Evolutionary conservation across 92 coral and sea anemone genomes (phyloP).

Genomic region (Phenganax stokvisi): DNA sequence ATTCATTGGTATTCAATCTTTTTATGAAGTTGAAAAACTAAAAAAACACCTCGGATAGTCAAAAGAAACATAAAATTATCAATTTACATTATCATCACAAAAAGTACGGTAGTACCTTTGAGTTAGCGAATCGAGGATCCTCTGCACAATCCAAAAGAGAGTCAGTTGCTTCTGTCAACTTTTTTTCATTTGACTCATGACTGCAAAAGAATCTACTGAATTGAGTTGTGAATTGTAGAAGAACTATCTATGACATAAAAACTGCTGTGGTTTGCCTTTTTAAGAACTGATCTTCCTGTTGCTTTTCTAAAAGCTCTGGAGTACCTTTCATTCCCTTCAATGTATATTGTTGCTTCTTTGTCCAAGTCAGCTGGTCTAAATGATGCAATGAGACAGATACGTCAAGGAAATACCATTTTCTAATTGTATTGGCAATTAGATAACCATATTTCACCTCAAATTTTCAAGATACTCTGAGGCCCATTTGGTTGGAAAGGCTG

Average conservation of each 20-base stretch:
- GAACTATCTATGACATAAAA: no score
- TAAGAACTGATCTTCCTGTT: no score
- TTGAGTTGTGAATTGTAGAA: no score
- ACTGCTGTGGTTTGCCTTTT: no score
- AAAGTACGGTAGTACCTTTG: slow-evolving; percentile 53
- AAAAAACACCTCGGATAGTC: slow-evolving; percentile 29
- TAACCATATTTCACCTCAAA: slow-evolving; percentile 54
- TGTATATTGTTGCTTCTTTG: slow-evolving; percentile 49
- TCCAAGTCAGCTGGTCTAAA: neutral
- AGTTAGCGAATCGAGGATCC: slow-evolving; percentile 89
- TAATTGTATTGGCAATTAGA: neutral
- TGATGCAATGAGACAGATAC: neutral
- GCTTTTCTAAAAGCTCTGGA: neutral
- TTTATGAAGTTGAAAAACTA: slow-evolving; percentile 97
- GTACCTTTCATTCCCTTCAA: slow-evolving; percentile 43
- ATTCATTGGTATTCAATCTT: slow-evolving; percentile 95
- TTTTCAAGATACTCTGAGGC: slow-evolving; percentile 90
- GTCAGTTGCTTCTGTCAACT: slow-evolving; percentile 70
- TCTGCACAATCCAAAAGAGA: slow-evolving; percentile 70
- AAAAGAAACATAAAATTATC: neutral
- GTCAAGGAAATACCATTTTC: neutral
- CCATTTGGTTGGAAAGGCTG: slow-evolving; percentile 67
- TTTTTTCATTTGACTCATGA: slow-evolving; percentile 21
- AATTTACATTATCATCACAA: neutral
- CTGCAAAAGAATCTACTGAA: neutral